These are phyloP conservation scores for Synanthedon myopaeformis DNA, from an alignment of 2,888 invertebrate genomes.

Conservation along the genomic window DNA sequence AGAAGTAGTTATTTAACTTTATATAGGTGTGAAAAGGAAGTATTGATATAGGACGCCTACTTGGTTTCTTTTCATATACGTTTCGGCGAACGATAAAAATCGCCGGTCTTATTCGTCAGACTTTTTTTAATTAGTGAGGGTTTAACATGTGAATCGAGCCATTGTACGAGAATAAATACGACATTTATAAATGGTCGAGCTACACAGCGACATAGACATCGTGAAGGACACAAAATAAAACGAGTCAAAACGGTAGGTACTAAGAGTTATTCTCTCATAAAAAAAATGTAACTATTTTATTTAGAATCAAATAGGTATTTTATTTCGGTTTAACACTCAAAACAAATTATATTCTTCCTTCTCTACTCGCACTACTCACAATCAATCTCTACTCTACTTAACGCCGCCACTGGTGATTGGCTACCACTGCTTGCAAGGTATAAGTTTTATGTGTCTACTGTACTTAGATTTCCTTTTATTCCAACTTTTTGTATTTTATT, in stretches of 20 bases:
- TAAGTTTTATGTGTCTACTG: too few relatives aligned
- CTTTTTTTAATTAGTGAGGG: slow-evolving; percentile 67
- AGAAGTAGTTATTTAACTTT: slow-evolving; percentile 23
- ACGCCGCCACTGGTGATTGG: too few relatives aligned
- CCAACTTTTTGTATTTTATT: too few relatives aligned
- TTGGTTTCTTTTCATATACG: slow-evolving; percentile 51
- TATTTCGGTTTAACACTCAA: too few relatives aligned
- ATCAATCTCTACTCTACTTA: too few relatives aligned
- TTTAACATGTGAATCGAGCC: slow-evolving; percentile 61
- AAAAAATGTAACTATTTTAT: too few relatives aligned
- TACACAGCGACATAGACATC: slow-evolving; percentile 34
- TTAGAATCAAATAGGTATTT: too few relatives aligned
- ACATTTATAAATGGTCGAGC: slow-evolving; percentile 48
- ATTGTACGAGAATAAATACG: slow-evolving; percentile 61
- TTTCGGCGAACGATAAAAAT: slow-evolving; percentile 68
- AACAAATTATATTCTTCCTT: too few relatives aligned
- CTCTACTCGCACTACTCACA: too few relatives aligned
- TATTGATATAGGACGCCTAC: slow-evolving; percentile 54
- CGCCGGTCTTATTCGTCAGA: slow-evolving; percentile 67
- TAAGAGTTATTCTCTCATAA: slow-evolving; percentile 13
- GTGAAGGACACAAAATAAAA: slow-evolving; percentile 34
- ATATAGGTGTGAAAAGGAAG: slow-evolving; percentile 38
- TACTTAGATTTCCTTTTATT: too few relatives aligned
- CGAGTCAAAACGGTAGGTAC: slow-evolving; percentile 19
- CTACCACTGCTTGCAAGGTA: too few relatives aligned